These are phyloP conservation scores for Colinus virginianus DNA, from an alignment of 2,113 vertebrate genomes.

Conservation along the genomic window DNA sequence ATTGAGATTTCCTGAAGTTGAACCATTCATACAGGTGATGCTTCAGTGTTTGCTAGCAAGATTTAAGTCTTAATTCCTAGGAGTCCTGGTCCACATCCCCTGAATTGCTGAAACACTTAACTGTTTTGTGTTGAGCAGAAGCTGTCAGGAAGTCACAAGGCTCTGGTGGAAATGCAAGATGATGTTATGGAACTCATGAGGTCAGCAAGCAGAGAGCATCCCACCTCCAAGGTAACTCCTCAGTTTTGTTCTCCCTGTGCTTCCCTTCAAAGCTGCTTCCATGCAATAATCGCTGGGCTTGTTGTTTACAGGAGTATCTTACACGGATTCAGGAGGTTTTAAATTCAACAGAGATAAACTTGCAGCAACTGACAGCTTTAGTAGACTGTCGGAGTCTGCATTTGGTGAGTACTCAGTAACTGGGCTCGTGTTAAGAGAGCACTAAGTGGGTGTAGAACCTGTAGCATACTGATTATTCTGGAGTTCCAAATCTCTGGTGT, in stretches of 20 bases:
- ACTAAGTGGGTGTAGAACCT: neutral
- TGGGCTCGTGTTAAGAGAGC: neutral
- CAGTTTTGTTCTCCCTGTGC: neutral
- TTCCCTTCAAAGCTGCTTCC: neutral
- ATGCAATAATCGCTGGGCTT: neutral
- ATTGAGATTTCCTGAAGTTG: neutral
- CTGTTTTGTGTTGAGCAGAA: slow-evolving; percentile 83
- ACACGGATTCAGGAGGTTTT: slow-evolving; percentile 89
- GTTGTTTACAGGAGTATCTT: slow-evolving; percentile 83
- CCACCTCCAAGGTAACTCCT: slow-evolving; percentile 85
- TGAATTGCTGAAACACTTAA: neutral
- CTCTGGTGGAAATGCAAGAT: slow-evolving; percentile 97
- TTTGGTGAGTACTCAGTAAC: slow-evolving; percentile 84
- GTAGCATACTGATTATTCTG: neutral
- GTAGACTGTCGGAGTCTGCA: slow-evolving; percentile 98
- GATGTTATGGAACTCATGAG: slow-evolving; percentile 88
- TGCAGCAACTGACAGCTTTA: slow-evolving; percentile 96
- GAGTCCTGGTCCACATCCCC: neutral
- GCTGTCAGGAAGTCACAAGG: slow-evolving; percentile 96
- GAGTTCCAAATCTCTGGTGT: neutral
- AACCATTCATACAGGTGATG: neutral
- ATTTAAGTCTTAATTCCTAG: neutral
- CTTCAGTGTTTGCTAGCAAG: neutral
- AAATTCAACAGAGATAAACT: slow-evolving; percentile 92
- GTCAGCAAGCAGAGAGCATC: slow-evolving; percentile 84